phyloP scores from a whole-genome alignment of 2,113 vertebrate genomes.

The Oenanthe melanoleuca region DNA sequence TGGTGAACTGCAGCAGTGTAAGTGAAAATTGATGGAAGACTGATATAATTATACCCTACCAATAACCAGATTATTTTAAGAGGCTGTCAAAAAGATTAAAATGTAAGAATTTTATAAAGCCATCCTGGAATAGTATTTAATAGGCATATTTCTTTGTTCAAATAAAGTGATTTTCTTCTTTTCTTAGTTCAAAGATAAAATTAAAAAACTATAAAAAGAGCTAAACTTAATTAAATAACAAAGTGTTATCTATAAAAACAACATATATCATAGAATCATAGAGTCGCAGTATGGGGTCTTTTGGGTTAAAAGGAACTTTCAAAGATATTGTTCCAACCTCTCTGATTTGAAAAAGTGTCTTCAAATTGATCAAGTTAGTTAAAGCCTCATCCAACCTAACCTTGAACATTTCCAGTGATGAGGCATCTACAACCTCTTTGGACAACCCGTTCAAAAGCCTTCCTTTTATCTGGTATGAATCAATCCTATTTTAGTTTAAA shows the following conservation, averaged over 20 bases:
- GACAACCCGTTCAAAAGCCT: not conserved
- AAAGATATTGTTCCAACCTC: not conserved
- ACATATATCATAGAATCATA: not conserved
- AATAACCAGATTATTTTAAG: constrained; percentile 54
- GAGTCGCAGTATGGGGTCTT: not conserved
- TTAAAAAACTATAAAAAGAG: not conserved
- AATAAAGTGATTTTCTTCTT: not conserved
- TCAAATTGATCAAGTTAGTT: not conserved
- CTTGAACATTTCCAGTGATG: not conserved
- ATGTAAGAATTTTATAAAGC: constrained; percentile 4
- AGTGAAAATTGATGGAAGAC: constrained; percentile 47
- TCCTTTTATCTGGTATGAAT: not conserved
- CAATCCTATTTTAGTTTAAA: not conserved
- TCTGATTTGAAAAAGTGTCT: not conserved
- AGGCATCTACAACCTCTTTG: not conserved
- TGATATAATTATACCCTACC: constrained; percentile 45
- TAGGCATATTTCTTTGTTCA: not conserved
- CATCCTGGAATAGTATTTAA: not conserved
- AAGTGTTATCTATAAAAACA: not conserved
- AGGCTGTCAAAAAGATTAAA: constrained; percentile 50
- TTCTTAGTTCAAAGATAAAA: not conserved
- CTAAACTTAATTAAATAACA: not conserved
- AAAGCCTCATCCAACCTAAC: not conserved
- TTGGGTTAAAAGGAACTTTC: not conserved
- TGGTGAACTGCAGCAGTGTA: constrained; percentile 1